Evolutionary conservation across 2,113 vertebrate genomes (phyloP), one percentile per base, ranked within the genome.

Genomic region (Hymenochirus boettgeri): DNA sequence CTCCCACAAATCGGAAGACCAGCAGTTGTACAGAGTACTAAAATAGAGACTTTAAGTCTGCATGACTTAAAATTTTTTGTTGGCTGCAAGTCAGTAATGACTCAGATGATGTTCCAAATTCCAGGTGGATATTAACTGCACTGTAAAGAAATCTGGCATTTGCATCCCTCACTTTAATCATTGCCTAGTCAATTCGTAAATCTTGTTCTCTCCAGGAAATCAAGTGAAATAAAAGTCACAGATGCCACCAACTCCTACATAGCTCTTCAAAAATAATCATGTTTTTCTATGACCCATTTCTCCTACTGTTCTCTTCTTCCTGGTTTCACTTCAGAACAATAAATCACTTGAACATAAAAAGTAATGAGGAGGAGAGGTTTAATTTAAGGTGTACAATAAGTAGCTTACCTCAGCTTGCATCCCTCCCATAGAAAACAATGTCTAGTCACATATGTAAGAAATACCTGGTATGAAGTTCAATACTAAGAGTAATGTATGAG

Each of bases 241-340:
- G 55, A 58, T 66, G 64, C 46, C 54, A 57, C 42, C 22, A 29
- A 66, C 55, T 66, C 64, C 55, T 52, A 66, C 64, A 52, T 59
- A 66, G 55, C 55, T 35, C 55, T 59, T 58, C 29, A 59, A 42
- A 66, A 59, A 66, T 66, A 58, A 58, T 66, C 47, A 37, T 66
- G 64, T 58, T 66, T 66, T 51, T 66, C 64, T 59, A 39, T 58
- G 64, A 66, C 55, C 54, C 64, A 58, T 26, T 58, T 48, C 29
- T 66, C 42, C 55, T 51, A 50, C 54, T 66, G 54, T 51, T 52
- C 24, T 57, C 26, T 35, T 39, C 19, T 65, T 65, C 27, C 27
- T 50, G 54, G 53, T 48, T 57, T 51, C 55, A 31, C 46, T 29
- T 58, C 27, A 15, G 42, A 58, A 59, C 29, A 66, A 58, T 50